Base-by-base conservation (phyloP, 2,113 vertebrate genomes). In the Tragelaphus buxtoni region DNA sequence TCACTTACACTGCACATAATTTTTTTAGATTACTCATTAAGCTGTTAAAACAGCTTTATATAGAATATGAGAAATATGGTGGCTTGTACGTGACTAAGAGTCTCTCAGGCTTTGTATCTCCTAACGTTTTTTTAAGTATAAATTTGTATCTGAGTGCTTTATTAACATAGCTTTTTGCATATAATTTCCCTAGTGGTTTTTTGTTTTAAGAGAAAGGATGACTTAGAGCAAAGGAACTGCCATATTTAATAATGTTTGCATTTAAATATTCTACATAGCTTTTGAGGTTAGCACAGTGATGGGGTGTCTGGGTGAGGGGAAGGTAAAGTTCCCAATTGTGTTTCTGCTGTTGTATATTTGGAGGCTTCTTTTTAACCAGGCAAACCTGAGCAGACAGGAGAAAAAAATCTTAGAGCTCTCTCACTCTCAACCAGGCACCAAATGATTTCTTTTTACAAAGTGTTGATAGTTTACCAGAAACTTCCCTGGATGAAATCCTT, bases 11-110 rank as follows among this genome's bases (percentile, higher is more conserved):
- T 69, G 55, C 65, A 74, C 74, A 74, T 87, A 85, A 80, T 93
- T 88, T 96, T 96, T 89, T 91, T 63, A 91, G 80, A 84, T 95
- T 87, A 72, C 74, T 97, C 97, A 92, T 95, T 93, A 97, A 83
- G 20, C 74, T 81, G 58, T 93, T 91, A 51, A 94, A 93, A 90
- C 28, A 83, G 58, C 83, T 95, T 91, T 90, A 74, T 87, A 81
- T 56, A 88, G 96, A 91, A 47, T 79, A 69, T 79, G 74, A 95
- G 80, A 92, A 90, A 96, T 65, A 77, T 5, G 69, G 87, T 85
- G 87, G 53, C 82, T 76, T 74, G 47, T 92, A 51, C 8, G 0
- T 56, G 74, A 80, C 58, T 60, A n/a, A 60, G 42, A 61, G 80
- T 84, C 93, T 97, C 53, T 96, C 55, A 53, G 85, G 76, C 77